Evolutionary conservation across 2,888 invertebrate genomes (phyloP), one percentile per base, ranked within the genome.

Genomic region (Yponomeuta evonymella): DNA sequence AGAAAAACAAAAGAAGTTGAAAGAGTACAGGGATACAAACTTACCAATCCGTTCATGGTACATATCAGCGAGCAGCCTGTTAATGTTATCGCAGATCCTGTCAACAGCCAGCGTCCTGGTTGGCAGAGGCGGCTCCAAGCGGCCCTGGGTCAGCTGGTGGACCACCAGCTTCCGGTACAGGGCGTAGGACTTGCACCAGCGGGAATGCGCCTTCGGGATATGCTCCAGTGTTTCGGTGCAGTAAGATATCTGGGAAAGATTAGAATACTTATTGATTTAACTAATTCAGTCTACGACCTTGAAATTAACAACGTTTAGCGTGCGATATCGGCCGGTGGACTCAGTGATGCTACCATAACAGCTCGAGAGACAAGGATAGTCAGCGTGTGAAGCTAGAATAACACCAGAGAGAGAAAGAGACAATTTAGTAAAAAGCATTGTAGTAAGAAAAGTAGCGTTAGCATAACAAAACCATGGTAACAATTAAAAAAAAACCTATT

Each of bases 111-210:
- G 79, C 0, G 93, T 85, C 71, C 88, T 93, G 10, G 89, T 88
- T 0, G 95, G 95, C 69, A 95, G 80, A 29, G 84, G 86, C 0
- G 95, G 94, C 73, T 94, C 93, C 71, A 94, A 78, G 0, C 93
- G 87, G 0, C 95, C 94, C 70, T 90, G 88, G 15, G 89, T 90
- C 71, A 93, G 93, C 80, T 95, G 95, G 77, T 94, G 86, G 64
- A 87, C 83, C 0, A 95, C 90, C 76, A 95, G 85, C 72, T 93
- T 93, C 72, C 94, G 92, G 74, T 95, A 94, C 0, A 95, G 83
- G n/a, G 86, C 87, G 77, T 94, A 94, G 0, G 94, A 92, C 69
- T 89, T 89, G 80, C 96, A 96, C 94, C 95, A 95, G 15, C 90
- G 84, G 9, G 87, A 81, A 77, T 95, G 95, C 0, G 81, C 76